Conservation (phyloP, 2,113 vertebrate genomes). For the Cromileptes altivelis region DNA sequence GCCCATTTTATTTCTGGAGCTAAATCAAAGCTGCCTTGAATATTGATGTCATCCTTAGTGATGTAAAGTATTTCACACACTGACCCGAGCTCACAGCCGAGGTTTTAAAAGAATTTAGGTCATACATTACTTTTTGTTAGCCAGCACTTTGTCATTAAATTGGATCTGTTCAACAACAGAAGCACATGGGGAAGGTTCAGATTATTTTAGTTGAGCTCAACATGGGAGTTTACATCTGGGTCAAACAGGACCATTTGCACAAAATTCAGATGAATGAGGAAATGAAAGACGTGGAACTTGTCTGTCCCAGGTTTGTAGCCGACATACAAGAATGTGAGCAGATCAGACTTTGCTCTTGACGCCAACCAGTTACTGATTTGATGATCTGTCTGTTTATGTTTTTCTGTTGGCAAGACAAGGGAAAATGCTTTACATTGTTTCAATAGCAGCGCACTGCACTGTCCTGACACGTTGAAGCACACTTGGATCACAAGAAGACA, state of each 20-base stretch:
- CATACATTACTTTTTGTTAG: neutral
- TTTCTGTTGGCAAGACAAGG: neutral
- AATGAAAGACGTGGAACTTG: neutral
- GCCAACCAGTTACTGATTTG: neutral
- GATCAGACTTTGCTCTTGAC: neutral
- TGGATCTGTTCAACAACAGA: neutral
- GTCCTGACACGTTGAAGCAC: neutral
- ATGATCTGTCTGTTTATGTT: neutral
- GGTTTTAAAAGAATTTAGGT: neutral
- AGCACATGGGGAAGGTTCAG: neutral
- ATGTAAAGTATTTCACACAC: slow-evolving; percentile 5
- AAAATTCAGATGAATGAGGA: neutral
- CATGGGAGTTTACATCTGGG: neutral
- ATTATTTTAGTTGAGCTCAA: neutral
- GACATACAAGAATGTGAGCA: too few relatives aligned
- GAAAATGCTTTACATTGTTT: neutral
- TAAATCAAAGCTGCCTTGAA: neutral
- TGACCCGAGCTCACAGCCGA: neutral
- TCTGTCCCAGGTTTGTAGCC: neutral
- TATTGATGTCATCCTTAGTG: neutral
- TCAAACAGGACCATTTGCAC: neutral
- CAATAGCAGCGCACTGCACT: too few relatives aligned
- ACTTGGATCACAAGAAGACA: neutral
- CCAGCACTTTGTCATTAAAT: neutral
- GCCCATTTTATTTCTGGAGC: neutral